Evolutionary conservation across 2,888 invertebrate genomes (phyloP), one percentile per base, ranked within the genome.

Genomic region (Yponomeuta malinellus): DNA sequence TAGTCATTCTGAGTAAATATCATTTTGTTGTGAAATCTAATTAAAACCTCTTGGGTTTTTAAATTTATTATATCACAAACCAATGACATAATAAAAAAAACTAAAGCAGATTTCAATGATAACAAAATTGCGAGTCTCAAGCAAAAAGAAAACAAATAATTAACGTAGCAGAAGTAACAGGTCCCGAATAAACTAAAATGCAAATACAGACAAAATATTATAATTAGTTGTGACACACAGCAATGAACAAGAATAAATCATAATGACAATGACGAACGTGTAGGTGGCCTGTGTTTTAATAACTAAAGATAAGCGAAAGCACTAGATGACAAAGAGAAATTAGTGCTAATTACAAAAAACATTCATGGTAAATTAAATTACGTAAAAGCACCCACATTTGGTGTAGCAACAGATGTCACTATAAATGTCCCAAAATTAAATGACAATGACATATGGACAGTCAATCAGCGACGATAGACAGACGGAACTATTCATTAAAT

Each of bases 131-230:
- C 23, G 23, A 23, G 23, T 23, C 33, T 33, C 5, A 23, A 23
- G 31, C 5, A 64, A 29, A 64, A 23, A 29, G 8, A 5, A 64
- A 64, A n/a, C 3, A 29, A 10, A 80, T 81, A 83, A 85, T 82
- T 78, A 79, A 81, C 73, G 52, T 59, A 59, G 52, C 15, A 15
- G 12, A 59, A 43, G 43, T 59, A 59, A 59, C 52, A 59, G 52
- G 52, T 15, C 15, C 52, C 52, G 64, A 69, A 71, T 69, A 69
- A 65, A 69, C 10, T 67, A n/a, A 29, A 68, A 68, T 48, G 48
- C 68, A 68, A 68, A 68, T 68, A 59, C 52, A 15, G 29, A 68
- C 48, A 68, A 52, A 52, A 52, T 15, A 59, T 59, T 9, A 68
- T 59, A 68, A 68, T 65, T 23, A 52, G 29, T 29, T 23, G 48